Evolutionary conservation across 2,113 vertebrate genomes (phyloP), one percentile per base, ranked within the genome.

Genomic region (Mus spicilegus): DNA sequence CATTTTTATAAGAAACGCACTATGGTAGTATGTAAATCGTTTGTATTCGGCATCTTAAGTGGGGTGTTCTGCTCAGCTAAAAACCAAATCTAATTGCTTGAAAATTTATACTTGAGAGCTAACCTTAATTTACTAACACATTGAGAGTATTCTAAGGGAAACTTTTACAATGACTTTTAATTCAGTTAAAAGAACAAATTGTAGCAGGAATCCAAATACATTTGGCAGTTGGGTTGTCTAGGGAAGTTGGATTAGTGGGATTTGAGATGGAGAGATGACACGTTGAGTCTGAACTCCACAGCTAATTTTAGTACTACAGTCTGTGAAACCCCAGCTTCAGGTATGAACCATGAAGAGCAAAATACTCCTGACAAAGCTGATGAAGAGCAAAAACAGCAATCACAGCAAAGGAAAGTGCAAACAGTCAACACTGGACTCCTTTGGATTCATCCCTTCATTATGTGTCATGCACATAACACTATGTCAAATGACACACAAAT

Each of bases 21-120:
- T 97, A 97, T 96, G 85, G 90, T 75, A 87, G 96, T 97, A 82
- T 90, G 91, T 3, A 2, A 92, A 61, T 89, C 91, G 56, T 76
- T 97, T 98, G 97, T 65, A 94, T 96, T 98, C 76, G 20, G 94
- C 97, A 97, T 96, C 61, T 88, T 96, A 92, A 94, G 67, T 36
- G 92, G 97, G 92, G 94, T 87, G 93, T 89, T 96, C 88, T 97
- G 7, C 49, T 96, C 33, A 19, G 65, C 78, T 78, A 97, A 96
- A 86, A 93, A 95, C 97, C 96, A 96, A 97, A 98, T 96, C 85
- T 76, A 98, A 80, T 90, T 96, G 91, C 96, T 98, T 96, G 94
- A 96, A 96, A 96, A 96, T 77, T 95, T 96, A 65, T 88, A 93
- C 22, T 97, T 89, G 65, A 93, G 93, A 96, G 89, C 95, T 97